Evolutionary conservation across 1,140 invertebrate species (phyloP), one percentile per base, ranked within the genome.

Genomic region (Daktulosphaira vitifoliae): DNA sequence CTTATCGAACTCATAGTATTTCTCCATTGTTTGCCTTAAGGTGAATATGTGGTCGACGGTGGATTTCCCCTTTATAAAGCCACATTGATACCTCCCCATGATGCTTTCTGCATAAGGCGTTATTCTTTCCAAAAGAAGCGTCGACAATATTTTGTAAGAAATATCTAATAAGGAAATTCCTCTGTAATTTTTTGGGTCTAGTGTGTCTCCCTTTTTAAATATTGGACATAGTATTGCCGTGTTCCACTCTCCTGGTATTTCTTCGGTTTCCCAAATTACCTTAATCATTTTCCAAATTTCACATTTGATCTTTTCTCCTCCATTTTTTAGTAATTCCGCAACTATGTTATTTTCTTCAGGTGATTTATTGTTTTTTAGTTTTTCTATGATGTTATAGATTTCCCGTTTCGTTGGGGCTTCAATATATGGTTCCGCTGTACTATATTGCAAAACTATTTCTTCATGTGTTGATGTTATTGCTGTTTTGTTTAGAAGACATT

Each of bases 111-210:
- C 39, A 11, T 44, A 44, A 4, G 15, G 39, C 8, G 6, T 44
- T 44, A 44, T 44, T 44, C 39, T 44, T 44, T 44, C 39, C 39
- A 44, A 13, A 44, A 44, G 39, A 11, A 44, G 39, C 39, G 39
- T 44, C 8, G 39, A 44, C 6, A 44, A 44, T 44, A 44, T 44
- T 2, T 44, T 44, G 11, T 44, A 44, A 44, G n/a, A 44, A 44
- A 18, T 44, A 44, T 44, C 39, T 18, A 44, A 44, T 44, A 44
- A 44, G 13, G 39, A 44, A 8, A 44, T 44, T 44, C 70, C 71
- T 46, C 71, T 65, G 39, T 72, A 73, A 51, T n/a, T 73, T 71
- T 9, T 54, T 67, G 68, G 37, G 68, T 52, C 7, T 50, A 20
- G 25, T 56, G 39, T 68, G 46, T 71, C 70, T 16, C 70, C 69